Conservation (phyloP, 2,797 vertebrate genomes). For the Pteronotus mesoamericanus region DNA sequence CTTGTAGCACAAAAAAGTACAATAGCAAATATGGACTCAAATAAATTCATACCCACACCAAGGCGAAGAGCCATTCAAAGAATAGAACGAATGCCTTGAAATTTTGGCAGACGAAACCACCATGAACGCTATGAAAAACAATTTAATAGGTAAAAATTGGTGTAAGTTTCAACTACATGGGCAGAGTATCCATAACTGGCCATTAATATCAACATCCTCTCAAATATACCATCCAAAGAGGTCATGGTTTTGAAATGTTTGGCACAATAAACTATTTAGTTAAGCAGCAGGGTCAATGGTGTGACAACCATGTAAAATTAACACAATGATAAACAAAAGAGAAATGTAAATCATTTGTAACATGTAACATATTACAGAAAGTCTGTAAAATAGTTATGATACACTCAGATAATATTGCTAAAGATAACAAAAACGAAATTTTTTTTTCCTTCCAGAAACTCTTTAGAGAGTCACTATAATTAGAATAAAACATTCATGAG, state of each 20-base stretch:
- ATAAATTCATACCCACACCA: slow-evolving; percentile 1
- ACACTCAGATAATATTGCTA: slow-evolving; percentile 7
- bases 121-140: neutral
- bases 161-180: slow-evolving; percentile 12
- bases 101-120: neutral
- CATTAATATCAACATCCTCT: slow-evolving; percentile 24
- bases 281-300: slow-evolving; percentile 28
- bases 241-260: slow-evolving; percentile 39
- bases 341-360: slow-evolving; percentile 41
- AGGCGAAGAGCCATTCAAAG: slow-evolving; percentile 14
- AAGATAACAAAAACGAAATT: neutral
- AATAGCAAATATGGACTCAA: neutral
- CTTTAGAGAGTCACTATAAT: neutral
- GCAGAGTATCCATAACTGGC: neutral
- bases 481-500: slow-evolving; percentile 12
- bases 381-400: slow-evolving; percentile 35
- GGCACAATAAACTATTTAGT: slow-evolving; percentile 57
- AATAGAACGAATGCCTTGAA: neutral
- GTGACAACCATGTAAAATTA: neutral
- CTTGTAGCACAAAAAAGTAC: slow-evolving; percentile 1
- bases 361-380: slow-evolving; percentile 25
- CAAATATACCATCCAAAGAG: slow-evolving; percentile 10
- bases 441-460: slow-evolving; percentile 28
- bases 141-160: slow-evolving; percentile 5
- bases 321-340: slow-evolving; percentile 18